Evolutionary conservation across 2,113 vertebrate species (phyloP), one percentile per base, ranked within the genome.

Genomic region (Fukomys damarensis): DNA sequence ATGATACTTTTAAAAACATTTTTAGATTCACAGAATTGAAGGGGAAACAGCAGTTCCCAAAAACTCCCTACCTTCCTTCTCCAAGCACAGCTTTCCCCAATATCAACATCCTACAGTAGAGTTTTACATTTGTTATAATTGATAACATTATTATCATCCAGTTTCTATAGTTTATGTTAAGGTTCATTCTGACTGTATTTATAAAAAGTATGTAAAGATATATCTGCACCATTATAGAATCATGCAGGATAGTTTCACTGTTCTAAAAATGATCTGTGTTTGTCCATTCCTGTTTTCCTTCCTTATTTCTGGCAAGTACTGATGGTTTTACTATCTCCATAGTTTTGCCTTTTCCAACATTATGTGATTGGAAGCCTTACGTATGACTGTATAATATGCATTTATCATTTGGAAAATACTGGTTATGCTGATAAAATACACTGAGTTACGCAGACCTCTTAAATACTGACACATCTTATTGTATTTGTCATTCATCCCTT

Each of bases 351-450:
- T 70, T 70, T 70, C n/a, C 19, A 70, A 41, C n/a, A 38, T 38
- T 16, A 68, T 38, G n/a, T 70, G n/a, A n/a, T 70, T 70, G 68
- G 68, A 70, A 70, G 19, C n/a, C 68, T 38, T 70, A 9, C 41
- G n/a, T 38, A 22, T 59, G 59, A 79, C 79, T 94, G 77, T 88
- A 41, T 84, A 84, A 92, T 32, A 35, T 89, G 19, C 26, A 84
- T 94, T 84, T 80, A 56, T 91, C 6, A 49, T 76, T 82, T 91
- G 41, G 58, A 93, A 81, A 82, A 76, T 66, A 65, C 5, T 89
- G 41, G 68, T 70, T 70, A n/a, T n/a, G n/a, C n/a, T n/a, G n/a
- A n/a, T n/a, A n/a, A n/a, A n/a, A n/a, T n/a, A n/a, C n/a, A 70
- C n/a, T 7, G 19, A 70, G 68, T 70, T 38, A 70, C n/a, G 68